Evolutionary conservation across 1,140 invertebrate genomes (phyloP).

Genomic region (Paralvinella palmiformis): DNA sequence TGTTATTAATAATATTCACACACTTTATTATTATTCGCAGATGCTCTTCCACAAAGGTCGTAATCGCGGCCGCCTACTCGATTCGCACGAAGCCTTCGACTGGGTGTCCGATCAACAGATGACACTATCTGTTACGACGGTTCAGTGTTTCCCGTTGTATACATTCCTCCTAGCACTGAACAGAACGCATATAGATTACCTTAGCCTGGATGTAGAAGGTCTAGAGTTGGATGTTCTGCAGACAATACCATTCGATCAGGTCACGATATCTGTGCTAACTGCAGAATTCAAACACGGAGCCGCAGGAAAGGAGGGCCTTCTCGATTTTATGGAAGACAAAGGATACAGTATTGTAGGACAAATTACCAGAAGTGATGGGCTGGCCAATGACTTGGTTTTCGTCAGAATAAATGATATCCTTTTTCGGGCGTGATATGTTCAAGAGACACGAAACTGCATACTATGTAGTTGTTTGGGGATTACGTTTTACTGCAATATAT

Average conservation of each 20-base stretch:
- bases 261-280: not conserved
- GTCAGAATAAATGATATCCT: not conserved
- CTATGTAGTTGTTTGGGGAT: too few species aligned
- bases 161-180: conserved; percentile 20
- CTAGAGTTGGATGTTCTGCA: conserved; percentile 26
- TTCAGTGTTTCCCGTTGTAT: conserved; percentile 9
- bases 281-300: conserved; percentile 12
- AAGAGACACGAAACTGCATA: too few species aligned
- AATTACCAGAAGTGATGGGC: not conserved
- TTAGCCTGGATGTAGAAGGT: conserved; percentile 41
- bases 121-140: not conserved
- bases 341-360: not conserved
- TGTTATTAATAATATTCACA: too few species aligned
- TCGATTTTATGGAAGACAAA: not conserved
- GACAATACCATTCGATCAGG: not conserved
- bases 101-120: not conserved
- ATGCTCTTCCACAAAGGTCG: not conserved
- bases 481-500: too few species aligned
- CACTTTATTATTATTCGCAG: not conserved
- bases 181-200: conserved; percentile 29
- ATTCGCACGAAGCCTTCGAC: not conserved
- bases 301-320: not conserved
- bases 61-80: not conserved
- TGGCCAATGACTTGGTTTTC: not conserved
- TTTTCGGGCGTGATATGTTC: too few species aligned